Evolutionary conservation across 2,888 invertebrate genomes (phyloP), one percentile per base, ranked within the genome.

Genomic region (Chloromyia formosa): DNA sequence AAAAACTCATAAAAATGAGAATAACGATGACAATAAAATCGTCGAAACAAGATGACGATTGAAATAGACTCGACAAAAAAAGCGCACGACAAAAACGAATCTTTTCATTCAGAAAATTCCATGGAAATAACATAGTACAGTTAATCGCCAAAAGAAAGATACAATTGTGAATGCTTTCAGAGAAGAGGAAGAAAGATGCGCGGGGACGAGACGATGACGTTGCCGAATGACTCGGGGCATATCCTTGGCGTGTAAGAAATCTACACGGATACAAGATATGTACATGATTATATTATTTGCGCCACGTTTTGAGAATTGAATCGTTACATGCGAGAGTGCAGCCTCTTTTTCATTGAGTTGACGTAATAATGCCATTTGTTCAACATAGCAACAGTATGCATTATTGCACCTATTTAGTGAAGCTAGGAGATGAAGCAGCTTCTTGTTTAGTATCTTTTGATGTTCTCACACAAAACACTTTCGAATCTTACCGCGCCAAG

Each of bases 11-110:
- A 69, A 69, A 69, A 69, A 54, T 69, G 53, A 54, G 35, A 69
- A 69, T 69, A 69, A 69, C 54, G 68, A 69, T 69, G 68, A 69
- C 53, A 69, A 69, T 69, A 69, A 69, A 69, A 69, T 53, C 12
- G 20, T 18, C 16, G 22, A 69, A 69, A 69, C 68, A 66, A 66
- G 66, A 66, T 66, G 66, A 49, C 18, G 66, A 66, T 66, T 66
- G 54, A 69, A 69, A 69, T 69, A 20, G 68, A 69, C 53, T 53
- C 10, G 35, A 49, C 14, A 12, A 7, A 49, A n/a, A n/a, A 49
- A 49, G 12, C 49, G 3, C 10, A n/a, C 10, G 12, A 35, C 2
- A 60, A 56, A 9, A 56, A 20, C 4, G 20, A 20, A 58, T 66
- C 66, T 49, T 49, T 66, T 40, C 22, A 49, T 45, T 49, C 20